Percentiles rank a stretch among this genome's conserved stretches.
These are phyloP conservation scores for Serinus canaria DNA, from an alignment of 2,113 vertebrate species.

Conservation along the genomic window DNA sequence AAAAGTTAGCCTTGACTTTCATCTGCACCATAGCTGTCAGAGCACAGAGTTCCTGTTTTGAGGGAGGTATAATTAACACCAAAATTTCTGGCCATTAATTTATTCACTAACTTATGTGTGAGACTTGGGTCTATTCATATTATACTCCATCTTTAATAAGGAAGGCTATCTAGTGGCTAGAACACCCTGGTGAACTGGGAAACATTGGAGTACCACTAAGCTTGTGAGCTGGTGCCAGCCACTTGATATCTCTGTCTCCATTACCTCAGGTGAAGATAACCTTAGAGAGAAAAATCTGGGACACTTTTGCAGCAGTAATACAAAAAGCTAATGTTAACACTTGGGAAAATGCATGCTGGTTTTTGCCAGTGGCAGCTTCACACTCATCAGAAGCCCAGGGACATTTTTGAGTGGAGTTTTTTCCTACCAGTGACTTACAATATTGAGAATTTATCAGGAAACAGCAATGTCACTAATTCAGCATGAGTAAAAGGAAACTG, in stretches of 20 bases:
- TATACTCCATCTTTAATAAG: not conserved
- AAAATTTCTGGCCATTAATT: not conserved
- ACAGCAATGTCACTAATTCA: not conserved
- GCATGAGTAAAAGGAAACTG: not conserved
- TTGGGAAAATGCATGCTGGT: not conserved
- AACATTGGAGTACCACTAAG: not conserved
- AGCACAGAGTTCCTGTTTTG: not conserved
- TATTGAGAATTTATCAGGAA: not conserved
- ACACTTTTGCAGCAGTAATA: not conserved
- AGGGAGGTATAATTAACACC: not conserved
- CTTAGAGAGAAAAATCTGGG: not conserved
- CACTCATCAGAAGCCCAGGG: not conserved
- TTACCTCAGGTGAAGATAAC: not conserved
- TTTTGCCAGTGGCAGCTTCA: not conserved
- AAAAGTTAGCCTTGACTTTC: not conserved
- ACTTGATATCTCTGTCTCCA: not conserved
- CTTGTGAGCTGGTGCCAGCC: not conserved
- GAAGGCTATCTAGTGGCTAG: not conserved
- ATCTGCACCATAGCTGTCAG: not conserved
- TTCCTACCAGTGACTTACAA: not conserved
- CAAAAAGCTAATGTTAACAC: not conserved
- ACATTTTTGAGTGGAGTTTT: not conserved
- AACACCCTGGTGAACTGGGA: not conserved
- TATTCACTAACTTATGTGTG: not conserved
- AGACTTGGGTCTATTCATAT: not conserved